Base-by-base conservation (phyloP, 2,888 invertebrate species). In the Allygus modestus region DNA sequence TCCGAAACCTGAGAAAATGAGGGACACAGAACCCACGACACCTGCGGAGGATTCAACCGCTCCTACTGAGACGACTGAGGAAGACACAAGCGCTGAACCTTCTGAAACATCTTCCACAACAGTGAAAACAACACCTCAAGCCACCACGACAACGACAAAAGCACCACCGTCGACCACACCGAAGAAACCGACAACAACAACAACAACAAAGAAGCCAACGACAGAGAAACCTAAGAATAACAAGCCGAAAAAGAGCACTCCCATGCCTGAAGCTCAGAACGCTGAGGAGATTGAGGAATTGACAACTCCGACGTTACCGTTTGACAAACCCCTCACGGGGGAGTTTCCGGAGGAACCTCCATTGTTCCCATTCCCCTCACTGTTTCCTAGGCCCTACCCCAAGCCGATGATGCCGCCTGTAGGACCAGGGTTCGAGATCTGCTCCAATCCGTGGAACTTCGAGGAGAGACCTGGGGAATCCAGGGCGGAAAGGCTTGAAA, bases 341-440 rank as follows among this genome's bases (percentile, higher is more conserved):
- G 82, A 82, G 46, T 82, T 82, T 51, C 73, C 73, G 26, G 71
- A 82, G 65, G 82, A 82, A 20, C 82, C 82, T 2, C 46, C 82
- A 51, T 33, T 82, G 23, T 69, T 69, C 31, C 82, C 82, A 0
- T 82, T 73, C 65, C 82, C 82, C 20, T 41, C 51, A 0, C 65
- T 82, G n/a, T 82, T 71, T 33, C 82, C 82, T 31, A 9, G 71
- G 31, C 82, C 82, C 33, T 51, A 20, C n/a, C 65, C 51, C 11
- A 71, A 73, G 31, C 82, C 82, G 23, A 69, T 82, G 82, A 31
- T 82, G 71, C 82, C 82, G 0, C 37, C 82, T 15, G n/a, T 26
- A 9, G 54, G 71, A 2, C 82, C 82, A 0, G 73, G 51, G 15
- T 51, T 73, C 41, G 82, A 82, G 28, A 73, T 82, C n/a, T 82